A percentile compares a stretch with the other conserved stretches of the same genome.
Conservation (phyloP, 2,797 vertebrate genomes). For the Neosalanx taihuensis region DNA sequence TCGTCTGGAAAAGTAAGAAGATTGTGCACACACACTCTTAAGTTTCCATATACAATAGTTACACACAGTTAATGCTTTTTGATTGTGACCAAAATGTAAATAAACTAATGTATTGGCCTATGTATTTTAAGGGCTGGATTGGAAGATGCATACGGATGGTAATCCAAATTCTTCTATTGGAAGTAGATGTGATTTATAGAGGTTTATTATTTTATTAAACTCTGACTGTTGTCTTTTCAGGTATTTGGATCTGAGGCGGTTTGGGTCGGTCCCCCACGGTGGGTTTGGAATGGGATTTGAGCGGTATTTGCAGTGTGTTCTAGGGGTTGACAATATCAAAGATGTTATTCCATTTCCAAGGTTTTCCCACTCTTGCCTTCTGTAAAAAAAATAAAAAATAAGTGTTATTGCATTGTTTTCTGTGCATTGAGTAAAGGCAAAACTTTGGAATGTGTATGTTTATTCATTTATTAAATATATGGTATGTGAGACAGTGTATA, state of each 20-base stretch:
- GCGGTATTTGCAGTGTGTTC: conserved; percentile 88
- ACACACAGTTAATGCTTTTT: background rate
- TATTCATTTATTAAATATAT: no score
- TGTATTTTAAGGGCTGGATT: conserved; percentile 77
- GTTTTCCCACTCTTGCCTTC: conserved; percentile 86
- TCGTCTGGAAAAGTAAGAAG: conserved; percentile 79
- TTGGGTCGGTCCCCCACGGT: conserved; percentile 91
- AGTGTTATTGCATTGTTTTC: background rate
- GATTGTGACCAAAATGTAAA: background rate
- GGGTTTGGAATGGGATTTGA: conserved; percentile 98
- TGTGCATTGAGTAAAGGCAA: background rate
- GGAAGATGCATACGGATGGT: conserved; percentile 85
- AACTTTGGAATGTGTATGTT: background rate
- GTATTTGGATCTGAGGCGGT: conserved; percentile 93
- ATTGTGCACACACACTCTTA: conserved; percentile 12
- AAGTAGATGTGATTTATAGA: background rate
- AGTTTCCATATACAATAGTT: background rate
- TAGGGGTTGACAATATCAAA: conserved; percentile 95
- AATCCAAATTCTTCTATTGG: conserved; percentile 53
- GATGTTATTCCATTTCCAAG: conserved; percentile 94
- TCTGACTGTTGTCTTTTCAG: conserved; percentile 65
- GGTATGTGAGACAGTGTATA: no score
- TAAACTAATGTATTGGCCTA: background rate
- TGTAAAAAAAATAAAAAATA: conserved; percentile 67
- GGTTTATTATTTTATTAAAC: background rate